phyloP scores from a whole-genome alignment of 2,113 vertebrate genomes.

The Prinia subflava region DNA sequence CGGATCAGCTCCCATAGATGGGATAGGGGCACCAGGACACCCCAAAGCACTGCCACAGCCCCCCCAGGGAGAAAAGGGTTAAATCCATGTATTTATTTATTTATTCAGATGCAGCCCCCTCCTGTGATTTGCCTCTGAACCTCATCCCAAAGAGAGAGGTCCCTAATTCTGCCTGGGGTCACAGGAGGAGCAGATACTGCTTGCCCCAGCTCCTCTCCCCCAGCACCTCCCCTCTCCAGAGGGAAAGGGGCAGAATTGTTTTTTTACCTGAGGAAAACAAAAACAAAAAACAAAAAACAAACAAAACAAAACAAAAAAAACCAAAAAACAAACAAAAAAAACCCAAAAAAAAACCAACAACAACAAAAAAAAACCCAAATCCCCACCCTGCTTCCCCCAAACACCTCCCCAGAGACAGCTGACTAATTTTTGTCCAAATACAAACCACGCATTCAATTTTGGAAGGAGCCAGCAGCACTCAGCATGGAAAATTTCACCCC shows the following conservation, averaged over 20 bases:
- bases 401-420: not conserved
- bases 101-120: not conserved
- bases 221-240: not conserved
- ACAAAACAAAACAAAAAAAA: no score
- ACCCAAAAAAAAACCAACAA: no score
- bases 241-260: not conserved
- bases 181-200: not conserved
- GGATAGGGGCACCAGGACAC: not conserved
- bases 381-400: not conserved
- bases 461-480: not conserved
- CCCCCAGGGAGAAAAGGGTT: not conserved
- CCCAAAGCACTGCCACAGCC: not conserved
- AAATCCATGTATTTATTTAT: not conserved
- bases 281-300: no score
- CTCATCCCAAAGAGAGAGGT: not conserved
- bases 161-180: not conserved
- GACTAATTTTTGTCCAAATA: not conserved
- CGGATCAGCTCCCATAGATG: fast-evolving
- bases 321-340: no score
- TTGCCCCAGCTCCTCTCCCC: not conserved
- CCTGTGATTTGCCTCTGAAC: not conserved
- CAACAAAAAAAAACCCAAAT: fast-evolving
- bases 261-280: not conserved
- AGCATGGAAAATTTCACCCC: not conserved
- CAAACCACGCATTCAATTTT: not conserved